Evolutionary conservation across 2,113 vertebrate species (phyloP).

Genomic region (Dendrocopos noguchii): DNA sequence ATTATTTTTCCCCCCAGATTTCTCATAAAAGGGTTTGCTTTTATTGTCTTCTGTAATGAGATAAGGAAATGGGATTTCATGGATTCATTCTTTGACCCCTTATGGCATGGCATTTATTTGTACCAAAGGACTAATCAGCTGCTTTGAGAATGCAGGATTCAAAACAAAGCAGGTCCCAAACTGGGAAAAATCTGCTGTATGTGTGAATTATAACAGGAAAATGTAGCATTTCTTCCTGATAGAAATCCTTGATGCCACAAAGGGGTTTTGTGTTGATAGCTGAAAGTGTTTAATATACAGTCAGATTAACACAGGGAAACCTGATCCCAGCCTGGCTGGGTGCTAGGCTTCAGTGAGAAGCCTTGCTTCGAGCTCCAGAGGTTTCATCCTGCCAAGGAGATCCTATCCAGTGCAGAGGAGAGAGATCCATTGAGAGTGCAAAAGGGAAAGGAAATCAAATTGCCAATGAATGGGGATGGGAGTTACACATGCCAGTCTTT

Average conservation of each 20-base stretch:
- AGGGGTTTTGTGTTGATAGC: constrained; percentile 25
- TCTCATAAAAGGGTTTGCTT: background rate
- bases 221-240: constrained; percentile 4
- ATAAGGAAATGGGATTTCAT: constrained; percentile 30
- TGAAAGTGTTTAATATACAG: constrained; percentile 25
- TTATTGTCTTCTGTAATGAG: background rate
- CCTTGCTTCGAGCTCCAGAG: background rate
- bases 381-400: background rate
- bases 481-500: background rate
- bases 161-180: constrained; percentile 1
- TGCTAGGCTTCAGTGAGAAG: background rate
- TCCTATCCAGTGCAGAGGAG: background rate
- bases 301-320: constrained; percentile 6
- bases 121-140: background rate
- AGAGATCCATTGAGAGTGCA: background rate
- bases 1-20: background rate
- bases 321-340: background rate
- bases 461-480: background rate
- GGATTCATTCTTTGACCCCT: background rate
- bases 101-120: background rate
- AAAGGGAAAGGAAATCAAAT: background rate
- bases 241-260: constrained; percentile 17
- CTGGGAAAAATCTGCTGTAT: background rate
- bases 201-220: constrained; percentile 15
- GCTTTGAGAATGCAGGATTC: constrained; percentile 1